Evolutionary conservation across 2,888 invertebrate genomes (phyloP).

Genomic region (Resseliella maxima): DNA sequence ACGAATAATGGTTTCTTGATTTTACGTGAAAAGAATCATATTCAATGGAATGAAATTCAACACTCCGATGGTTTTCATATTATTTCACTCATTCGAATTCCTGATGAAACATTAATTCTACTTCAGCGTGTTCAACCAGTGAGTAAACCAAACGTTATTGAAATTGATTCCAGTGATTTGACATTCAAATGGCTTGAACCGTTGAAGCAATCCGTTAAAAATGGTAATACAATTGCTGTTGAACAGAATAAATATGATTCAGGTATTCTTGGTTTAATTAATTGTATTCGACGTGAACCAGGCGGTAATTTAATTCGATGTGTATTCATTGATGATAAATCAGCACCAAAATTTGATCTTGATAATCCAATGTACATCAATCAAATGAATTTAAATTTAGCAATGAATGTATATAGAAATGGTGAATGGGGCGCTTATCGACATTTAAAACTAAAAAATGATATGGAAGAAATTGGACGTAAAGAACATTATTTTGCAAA

Average conservation of each 20-base stretch:
- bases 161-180: constrained; percentile 62
- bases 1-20: constrained; percentile 73
- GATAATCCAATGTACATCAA: constrained; percentile 74
- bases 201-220: constrained; percentile 62
- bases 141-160: constrained; percentile 60
- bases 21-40: constrained; percentile 71
- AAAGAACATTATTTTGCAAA: constrained; percentile 81
- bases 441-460: constrained; percentile 75
- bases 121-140: constrained; percentile 62
- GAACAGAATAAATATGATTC: constrained; percentile 75
- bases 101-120: constrained; percentile 63
- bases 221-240: constrained; percentile 71
- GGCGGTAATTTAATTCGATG: constrained; percentile 75
- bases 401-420: constrained; percentile 80
- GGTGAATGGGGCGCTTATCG: constrained; percentile 84
- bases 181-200: constrained; percentile 64
- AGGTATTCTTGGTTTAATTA: constrained; percentile 89
- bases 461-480: constrained; percentile 66
- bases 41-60: constrained; percentile 66
- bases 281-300: constrained; percentile 85
- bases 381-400: constrained; percentile 79
- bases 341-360: constrained; percentile 75
- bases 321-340: constrained; percentile 73
- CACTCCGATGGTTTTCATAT: constrained; percentile 62
- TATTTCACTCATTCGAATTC: constrained; percentile 63